Conservation (phyloP, 2,888 invertebrate genomes). For the Cenopis cana region DNA sequence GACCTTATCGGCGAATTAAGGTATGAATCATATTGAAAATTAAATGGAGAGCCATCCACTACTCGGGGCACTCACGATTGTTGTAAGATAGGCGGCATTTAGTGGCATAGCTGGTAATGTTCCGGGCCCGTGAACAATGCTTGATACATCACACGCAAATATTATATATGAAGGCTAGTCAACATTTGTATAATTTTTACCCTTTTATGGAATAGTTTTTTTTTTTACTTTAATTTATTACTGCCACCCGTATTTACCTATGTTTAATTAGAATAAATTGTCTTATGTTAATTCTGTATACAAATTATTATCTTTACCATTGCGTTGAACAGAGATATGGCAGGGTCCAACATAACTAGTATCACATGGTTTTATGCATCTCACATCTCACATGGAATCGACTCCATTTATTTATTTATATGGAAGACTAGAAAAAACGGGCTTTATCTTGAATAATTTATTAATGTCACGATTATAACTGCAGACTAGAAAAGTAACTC, state of each 20-base stretch:
- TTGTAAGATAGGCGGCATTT: slow-evolving; percentile 61
- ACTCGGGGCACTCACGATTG: background rate
- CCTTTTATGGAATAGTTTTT: background rate
- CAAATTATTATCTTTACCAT: too few species aligned
- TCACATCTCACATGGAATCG: too few species aligned
- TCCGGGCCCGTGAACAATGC: slow-evolving; percentile 58
- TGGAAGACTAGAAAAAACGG: too few species aligned
- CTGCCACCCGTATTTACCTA: background rate
- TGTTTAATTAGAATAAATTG: background rate
- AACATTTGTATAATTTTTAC: slow-evolving; percentile 43
- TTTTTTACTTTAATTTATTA: slow-evolving; percentile 6
- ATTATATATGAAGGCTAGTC: slow-evolving; percentile 54
- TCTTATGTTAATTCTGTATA: too few species aligned
- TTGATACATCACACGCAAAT: slow-evolving; percentile 43
- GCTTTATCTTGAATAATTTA: too few species aligned
- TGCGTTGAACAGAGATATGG: too few species aligned
- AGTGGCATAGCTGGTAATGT: slow-evolving; percentile 57
- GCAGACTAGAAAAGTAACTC: too few species aligned
- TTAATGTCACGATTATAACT: too few species aligned
- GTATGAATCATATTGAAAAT: background rate
- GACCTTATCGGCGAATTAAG: background rate
- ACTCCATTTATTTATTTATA: too few species aligned
- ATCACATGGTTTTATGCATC: too few species aligned
- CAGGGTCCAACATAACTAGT: too few species aligned
- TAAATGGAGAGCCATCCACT: background rate